Evolutionary conservation across 2,113 vertebrate species (phyloP), one percentile per base, ranked within the genome.

Genomic region (Epinephelus moara): DNA sequence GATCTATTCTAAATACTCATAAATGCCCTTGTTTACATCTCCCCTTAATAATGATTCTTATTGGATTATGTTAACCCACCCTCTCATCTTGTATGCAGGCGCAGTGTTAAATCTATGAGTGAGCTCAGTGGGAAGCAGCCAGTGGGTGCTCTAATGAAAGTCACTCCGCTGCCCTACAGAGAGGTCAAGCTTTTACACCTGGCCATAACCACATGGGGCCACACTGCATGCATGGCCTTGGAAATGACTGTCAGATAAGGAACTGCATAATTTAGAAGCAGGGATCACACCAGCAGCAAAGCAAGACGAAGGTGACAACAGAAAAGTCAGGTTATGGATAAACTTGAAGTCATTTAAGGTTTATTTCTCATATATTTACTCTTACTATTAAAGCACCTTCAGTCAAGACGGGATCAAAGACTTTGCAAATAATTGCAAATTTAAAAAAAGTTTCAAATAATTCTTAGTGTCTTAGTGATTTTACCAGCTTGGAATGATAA

Each of bases 141-240:
- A 81, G 78, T 86, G 84, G 91, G 88, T 73, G 80, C 75, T 84
- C 86, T 88, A 93, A 91, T 94, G 92, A 94, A 94, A 93, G 92
- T 92, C 91, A 91, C 89, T 90, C 78, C 69, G 17, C 86, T 91
- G 92, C 92, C 90, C 92, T 90, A 92, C 91, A 91, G 91, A 87
- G 93, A 94, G 91, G 93, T 94, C 93, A 94, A 90, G 91, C 89
- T 92, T 92, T 92, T 91, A 94, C 90, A 94, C 91, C 92, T 94
- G 92, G 92, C 86, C 82, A 89, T 57, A 89, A 87, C 91, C 84
- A 70, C 87, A 89, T 91, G 93, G 85, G 87, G 80, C 89, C 81
- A 85, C 60, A 70, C 89, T 82, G 80, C 89, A 84, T 85, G 85
- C 84, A 25, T 78, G 85, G 93, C 90, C 85, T 60, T 92, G 89